Evolutionary conservation across 2,888 invertebrate species (phyloP).

Genomic region (Therioaphis trifolii): DNA sequence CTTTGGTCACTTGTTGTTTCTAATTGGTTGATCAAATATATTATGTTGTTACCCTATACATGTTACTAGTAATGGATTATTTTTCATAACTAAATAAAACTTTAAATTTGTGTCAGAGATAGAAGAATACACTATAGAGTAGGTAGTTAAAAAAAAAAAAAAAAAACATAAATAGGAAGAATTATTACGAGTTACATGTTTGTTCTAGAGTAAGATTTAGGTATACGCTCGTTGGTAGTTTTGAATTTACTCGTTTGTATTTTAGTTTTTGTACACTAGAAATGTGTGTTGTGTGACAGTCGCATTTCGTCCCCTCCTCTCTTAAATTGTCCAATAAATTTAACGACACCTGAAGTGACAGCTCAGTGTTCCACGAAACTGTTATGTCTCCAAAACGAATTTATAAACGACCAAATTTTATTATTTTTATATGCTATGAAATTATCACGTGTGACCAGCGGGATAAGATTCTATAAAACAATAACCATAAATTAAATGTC

Average conservation of each 20-base stretch:
- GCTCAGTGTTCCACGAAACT: neutral
- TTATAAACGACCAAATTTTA: too few species aligned
- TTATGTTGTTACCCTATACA: too few species aligned
- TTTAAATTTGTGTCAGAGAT: too few species aligned
- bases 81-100: too few species aligned
- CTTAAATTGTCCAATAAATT: conserved; percentile 5
- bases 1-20: too few species aligned
- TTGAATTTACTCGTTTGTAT: neutral
- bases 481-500: conserved; percentile 34
- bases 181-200: neutral
- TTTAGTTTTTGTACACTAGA: neutral
- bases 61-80: too few species aligned
- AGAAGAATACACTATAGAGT: too few species aligned
- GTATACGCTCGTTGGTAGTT: neutral
- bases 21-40: too few species aligned
- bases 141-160: too few species aligned
- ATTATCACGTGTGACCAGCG: neutral
- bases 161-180: too few species aligned
- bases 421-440: too few species aligned
- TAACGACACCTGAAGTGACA: neutral
- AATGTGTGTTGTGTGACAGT: neutral
- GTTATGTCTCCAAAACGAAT: neutral
- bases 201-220: neutral
- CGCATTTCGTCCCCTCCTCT: neutral
- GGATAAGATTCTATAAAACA: conserved; percentile 13